These are phyloP conservation scores for Lasioglossum marginatum DNA, from an alignment of 2,888 invertebrate genomes.

Conservation along the genomic window DNA sequence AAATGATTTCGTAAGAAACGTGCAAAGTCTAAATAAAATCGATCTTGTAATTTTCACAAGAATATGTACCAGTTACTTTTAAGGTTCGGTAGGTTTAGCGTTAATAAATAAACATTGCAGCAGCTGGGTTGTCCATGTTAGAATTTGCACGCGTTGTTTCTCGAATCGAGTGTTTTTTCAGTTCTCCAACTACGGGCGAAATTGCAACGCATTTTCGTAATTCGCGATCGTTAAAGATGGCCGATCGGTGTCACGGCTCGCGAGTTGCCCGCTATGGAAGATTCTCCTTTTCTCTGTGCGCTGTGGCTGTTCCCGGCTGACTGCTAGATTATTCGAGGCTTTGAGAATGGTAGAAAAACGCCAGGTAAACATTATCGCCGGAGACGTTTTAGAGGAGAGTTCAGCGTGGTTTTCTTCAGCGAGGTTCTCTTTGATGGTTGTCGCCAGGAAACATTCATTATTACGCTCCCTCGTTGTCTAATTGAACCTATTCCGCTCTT, in stretches of 20 bases:
- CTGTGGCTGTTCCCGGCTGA: not conserved
- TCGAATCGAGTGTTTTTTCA: not conserved
- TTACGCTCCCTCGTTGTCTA: not conserved
- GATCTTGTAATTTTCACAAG: too few relatives aligned
- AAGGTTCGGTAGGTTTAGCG: too few relatives aligned
- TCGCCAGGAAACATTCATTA: not conserved
- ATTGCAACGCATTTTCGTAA: not conserved
- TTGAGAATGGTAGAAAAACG: not conserved
- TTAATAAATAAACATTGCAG: not conserved
- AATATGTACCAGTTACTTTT: too few relatives aligned
- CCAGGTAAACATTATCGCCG: not conserved
- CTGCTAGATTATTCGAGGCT: not conserved
- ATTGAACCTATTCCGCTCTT: not conserved
- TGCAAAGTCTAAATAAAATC: too few relatives aligned
- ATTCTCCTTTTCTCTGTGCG: constrained; percentile 19
- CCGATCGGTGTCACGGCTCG: constrained; percentile 43
- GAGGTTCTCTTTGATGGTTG: not conserved
- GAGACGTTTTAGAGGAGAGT: not conserved
- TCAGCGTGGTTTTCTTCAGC: not conserved
- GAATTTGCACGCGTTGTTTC: not conserved
- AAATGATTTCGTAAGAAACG: too few relatives aligned
- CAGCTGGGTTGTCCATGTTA: not conserved
- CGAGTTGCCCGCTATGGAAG: constrained; percentile 30
- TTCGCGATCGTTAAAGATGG: constrained; percentile 27
- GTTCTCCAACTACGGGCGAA: not conserved